phyloP scores from a whole-genome alignment of 2,113 vertebrate species.

The Kryptolebias marmoratus region DNA sequence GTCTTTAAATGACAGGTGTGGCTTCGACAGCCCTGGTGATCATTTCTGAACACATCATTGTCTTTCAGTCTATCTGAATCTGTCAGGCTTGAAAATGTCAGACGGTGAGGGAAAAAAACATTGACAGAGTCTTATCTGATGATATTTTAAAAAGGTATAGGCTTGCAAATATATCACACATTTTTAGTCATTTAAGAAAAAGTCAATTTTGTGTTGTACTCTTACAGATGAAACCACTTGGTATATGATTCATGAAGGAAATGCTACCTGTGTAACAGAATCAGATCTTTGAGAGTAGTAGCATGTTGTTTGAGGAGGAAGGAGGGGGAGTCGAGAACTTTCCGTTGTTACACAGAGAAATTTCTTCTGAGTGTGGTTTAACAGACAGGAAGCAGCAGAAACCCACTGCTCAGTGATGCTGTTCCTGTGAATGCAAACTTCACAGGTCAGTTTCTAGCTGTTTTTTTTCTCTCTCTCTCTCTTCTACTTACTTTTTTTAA shows the following conservation, averaged over 20 bases:
- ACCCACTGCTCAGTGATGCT: conserved; percentile 77
- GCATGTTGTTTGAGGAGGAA: conserved; percentile 61
- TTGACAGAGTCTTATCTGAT: not conserved
- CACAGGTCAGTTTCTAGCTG: conserved; percentile 82
- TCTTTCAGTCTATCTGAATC: conserved; percentile 9
- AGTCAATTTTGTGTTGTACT: conserved; percentile 6
- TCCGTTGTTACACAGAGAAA: conserved; percentile 77
- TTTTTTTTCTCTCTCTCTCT: conserved; percentile 29
- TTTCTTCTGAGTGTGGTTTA: conserved; percentile 83
- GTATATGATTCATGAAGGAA: conserved; percentile 25
- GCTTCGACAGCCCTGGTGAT: conserved; percentile 42
- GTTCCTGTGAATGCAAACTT: conserved; percentile 79
- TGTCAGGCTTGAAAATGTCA: not conserved
- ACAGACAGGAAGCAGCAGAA: conserved; percentile 86
- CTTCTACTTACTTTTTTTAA: conserved; percentile 25
- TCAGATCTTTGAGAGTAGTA: conserved; percentile 31
- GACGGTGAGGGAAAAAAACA: not conserved
- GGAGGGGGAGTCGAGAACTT: conserved; percentile 74
- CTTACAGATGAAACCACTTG: not conserved
- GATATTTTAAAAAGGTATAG: not conserved
- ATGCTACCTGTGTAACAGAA: conserved; percentile 30
- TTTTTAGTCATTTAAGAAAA: not conserved
- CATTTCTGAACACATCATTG: conserved; percentile 17
- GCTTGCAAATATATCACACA: not conserved
- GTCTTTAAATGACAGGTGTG: conserved; percentile 58